Evolutionary conservation across 2,113 vertebrate species (phyloP).

Genomic region (Axis porcinus): DNA sequence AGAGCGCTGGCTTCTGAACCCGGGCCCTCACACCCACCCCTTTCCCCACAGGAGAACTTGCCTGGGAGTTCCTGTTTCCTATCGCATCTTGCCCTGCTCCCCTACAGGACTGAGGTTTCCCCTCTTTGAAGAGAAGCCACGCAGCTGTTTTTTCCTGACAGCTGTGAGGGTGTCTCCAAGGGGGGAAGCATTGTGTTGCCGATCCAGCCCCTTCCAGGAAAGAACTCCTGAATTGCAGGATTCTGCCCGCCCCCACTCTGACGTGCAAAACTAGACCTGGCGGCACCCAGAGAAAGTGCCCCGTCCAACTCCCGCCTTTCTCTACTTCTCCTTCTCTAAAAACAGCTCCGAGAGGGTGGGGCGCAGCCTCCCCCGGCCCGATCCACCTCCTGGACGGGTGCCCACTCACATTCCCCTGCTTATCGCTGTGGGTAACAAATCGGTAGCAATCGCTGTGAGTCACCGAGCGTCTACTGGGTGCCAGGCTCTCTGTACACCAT

Average conservation of each 20-base stretch:
- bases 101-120: neutral
- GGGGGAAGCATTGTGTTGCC: neutral
- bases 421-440: neutral
- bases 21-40: neutral
- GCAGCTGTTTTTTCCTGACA: conserved; percentile 51
- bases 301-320: neutral
- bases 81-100: neutral
- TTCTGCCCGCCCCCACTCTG: neutral
- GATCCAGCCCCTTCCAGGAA: conserved; percentile 51
- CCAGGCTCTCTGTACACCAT: neutral
- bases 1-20: neutral
- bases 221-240: conserved; percentile 25
- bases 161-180: neutral
- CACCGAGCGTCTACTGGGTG: neutral
- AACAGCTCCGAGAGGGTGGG: neutral
- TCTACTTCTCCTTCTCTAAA: neutral
- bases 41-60: neutral
- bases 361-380: neutral
- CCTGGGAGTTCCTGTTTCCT: neutral
- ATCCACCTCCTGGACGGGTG: neutral
- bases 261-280: neutral
- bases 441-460: accelerated
- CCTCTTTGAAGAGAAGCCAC: conserved; percentile 22
- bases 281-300: neutral
- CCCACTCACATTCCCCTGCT: neutral